These are phyloP conservation scores for Drosophila albomicans DNA, from an alignment of 1,140 invertebrate species.

Conservation along the genomic window DNA sequence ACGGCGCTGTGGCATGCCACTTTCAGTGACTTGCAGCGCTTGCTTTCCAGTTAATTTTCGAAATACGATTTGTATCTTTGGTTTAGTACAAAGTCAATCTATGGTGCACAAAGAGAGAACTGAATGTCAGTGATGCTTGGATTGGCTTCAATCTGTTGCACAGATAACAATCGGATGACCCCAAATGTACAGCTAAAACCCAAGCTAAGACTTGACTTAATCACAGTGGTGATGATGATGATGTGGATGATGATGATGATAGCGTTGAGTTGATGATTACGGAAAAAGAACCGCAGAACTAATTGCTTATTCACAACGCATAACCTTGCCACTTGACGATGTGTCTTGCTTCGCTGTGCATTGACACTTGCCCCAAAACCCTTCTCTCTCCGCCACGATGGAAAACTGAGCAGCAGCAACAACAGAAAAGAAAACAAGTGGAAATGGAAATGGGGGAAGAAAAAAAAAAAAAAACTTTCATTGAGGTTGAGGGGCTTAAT, in stretches of 20 bases:
- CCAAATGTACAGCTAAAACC: slow-evolving; percentile 24
- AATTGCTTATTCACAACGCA: slow-evolving; percentile 80
- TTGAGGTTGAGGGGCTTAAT: slow-evolving; percentile 61
- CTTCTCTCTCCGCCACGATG: not conserved
- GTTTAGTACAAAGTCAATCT: not conserved
- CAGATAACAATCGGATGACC: slow-evolving; percentile 39
- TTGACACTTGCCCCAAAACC: slow-evolving; percentile 39
- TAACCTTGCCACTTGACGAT: slow-evolving; percentile 78
- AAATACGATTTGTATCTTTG: not conserved
- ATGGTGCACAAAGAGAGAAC: not conserved
- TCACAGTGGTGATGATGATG: slow-evolving; percentile 8
- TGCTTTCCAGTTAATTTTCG: slow-evolving; percentile 4
- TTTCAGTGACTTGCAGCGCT: not conserved
- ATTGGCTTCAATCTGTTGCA: slow-evolving; percentile 21
- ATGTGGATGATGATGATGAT: slow-evolving; percentile 8
- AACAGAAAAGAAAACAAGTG: slow-evolving; percentile 12
- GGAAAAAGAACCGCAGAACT: slow-evolving; percentile 65
- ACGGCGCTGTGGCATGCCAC: not conserved
- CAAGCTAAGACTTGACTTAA: slow-evolving; percentile 3
- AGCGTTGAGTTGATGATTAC: not conserved
- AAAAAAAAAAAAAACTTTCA: slow-evolving; percentile 45
- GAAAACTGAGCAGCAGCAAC: slow-evolving; percentile 24
- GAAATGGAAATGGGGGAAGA: slow-evolving; percentile 4
- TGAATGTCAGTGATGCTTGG: not conserved
- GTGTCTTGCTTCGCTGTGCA: slow-evolving; percentile 64